A percentile compares a stretch with the other conserved stretches of the same genome.
phyloP scores from a whole-genome alignment of 2,888 invertebrate genomes.

The Hirtodrosophila duncani region DNA sequence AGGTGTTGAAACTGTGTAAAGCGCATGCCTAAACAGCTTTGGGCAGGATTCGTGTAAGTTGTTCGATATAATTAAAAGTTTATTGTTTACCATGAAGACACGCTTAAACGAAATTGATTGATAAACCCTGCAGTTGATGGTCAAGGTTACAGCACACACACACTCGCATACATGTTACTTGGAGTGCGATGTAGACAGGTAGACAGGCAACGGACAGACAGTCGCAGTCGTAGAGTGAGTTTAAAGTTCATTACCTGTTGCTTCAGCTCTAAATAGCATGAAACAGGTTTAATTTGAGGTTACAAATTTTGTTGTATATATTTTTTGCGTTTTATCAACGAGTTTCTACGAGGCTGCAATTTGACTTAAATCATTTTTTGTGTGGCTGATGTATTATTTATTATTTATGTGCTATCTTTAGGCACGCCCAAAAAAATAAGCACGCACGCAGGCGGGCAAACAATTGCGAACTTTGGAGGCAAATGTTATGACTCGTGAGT shows the following conservation, averaged over 20 bases:
- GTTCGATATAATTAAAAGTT: too few species aligned
- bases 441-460: too few species aligned
- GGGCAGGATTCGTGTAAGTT: slow-evolving; percentile 2
- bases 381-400: too few species aligned
- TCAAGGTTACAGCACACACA: slow-evolving; percentile 54
- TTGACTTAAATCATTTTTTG: slow-evolving; percentile 1
- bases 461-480: too few species aligned
- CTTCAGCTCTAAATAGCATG: slow-evolving; percentile 22
- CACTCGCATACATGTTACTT: not conserved
- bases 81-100: not conserved
- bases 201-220: too few species aligned
- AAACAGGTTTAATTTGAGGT: slow-evolving; percentile 36
- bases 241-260: slow-evolving; percentile 65
- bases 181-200: not conserved
- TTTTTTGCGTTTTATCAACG: slow-evolving; percentile 3
- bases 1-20: slow-evolving; percentile 8
- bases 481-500: too few species aligned
- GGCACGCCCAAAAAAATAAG: slow-evolving; percentile 6
- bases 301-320: too few species aligned
- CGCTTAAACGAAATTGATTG: slow-evolving; percentile 20
- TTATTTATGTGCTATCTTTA: slow-evolving; percentile 4
- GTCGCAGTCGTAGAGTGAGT: slow-evolving; percentile 24
- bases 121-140: slow-evolving; percentile 41
- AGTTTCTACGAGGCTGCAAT: too few species aligned
- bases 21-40: slow-evolving; percentile 28